Base-by-base conservation (phyloP, 2,797 vertebrate genomes). In the Sebastes aleutianus region DNA sequence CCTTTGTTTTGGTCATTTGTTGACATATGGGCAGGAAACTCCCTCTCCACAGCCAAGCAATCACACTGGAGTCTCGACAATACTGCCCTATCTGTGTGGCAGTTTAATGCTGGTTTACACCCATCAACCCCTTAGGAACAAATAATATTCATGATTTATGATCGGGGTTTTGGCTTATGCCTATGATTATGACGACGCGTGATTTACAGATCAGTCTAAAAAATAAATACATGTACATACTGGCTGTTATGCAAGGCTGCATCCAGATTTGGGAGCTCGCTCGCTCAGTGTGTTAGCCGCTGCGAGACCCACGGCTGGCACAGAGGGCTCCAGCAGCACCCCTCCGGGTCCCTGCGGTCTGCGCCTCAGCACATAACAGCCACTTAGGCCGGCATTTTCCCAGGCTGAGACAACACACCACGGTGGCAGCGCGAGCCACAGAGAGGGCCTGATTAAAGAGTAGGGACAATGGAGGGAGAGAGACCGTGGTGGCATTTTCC, bases 371-470 rank as follows among this genome's bases (percentile, higher is more conserved):
- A 84, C 91, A 89, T 86, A 93, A 92, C 91, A 91, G 90, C 89
- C 92, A 93, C 93, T 94, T 94, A 94, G 92, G 91, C 83, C 93
- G 83, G 92, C 93, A 94, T 94, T 95, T 96, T 96, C 95, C 95
- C 95, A 95, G 95, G 94, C 92, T 91, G 89, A 94, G 93, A 93
- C 94, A 94, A 93, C 93, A 89, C 93, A 95, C 93, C 95, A 93
- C 85, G 90, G 92, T 93, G 93, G 93, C 94, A 95, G 93, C 85
- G 88, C 57, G 83, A 95, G 91, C 93, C 94, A 83, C 92, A 93
- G 91, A 95, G 91, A 90, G 89, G 86, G 87, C 70, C 92, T 95
- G 95, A 96, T 96, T 96, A 96, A 95, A 96, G 95, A 94, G 86
- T 92, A 89, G 89, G 93, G 94, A 96, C 95, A 96, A 96, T 96